These are phyloP conservation scores for Sigmodon hispidus DNA, from an alignment of 2,113 vertebrate genomes.

Conservation along the genomic window DNA sequence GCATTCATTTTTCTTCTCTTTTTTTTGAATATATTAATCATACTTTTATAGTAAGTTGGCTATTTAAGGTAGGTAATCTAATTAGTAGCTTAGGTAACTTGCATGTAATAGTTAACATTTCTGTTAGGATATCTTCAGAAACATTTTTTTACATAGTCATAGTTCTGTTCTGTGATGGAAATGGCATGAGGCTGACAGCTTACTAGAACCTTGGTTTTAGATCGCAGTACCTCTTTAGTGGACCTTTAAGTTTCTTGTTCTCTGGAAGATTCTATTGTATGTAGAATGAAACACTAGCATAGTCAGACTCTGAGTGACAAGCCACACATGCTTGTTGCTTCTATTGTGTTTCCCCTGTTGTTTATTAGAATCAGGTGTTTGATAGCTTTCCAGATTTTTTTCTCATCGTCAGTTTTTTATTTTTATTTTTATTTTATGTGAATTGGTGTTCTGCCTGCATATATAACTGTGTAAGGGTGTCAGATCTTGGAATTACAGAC, in stretches of 20 bases:
- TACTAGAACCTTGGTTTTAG: conserved; percentile 10
- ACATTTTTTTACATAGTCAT: not conserved
- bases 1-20: not conserved
- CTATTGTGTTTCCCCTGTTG: not conserved
- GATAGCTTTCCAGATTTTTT: not conserved
- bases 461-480: too few relatives aligned
- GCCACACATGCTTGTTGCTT: not conserved
- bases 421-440: too few relatives aligned
- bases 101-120: not conserved
- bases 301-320: not conserved
- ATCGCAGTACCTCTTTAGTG: not conserved
- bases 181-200: not conserved
- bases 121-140: not conserved
- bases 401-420: too few relatives aligned
- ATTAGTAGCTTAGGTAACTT: conserved; percentile 25
- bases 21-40: conserved; percentile 20
- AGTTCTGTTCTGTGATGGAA: not conserved
- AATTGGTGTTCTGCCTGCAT: too few relatives aligned
- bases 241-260: conserved; percentile 42
- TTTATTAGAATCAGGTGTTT: not conserved
- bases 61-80: not conserved
- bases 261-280: not conserved
- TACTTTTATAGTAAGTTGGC: conserved; percentile 29
- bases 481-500: too few relatives aligned
- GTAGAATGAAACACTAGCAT: conserved; percentile 27